Evolutionary conservation across 2,888 invertebrate genomes (phyloP).

Genomic region (Hecatera dysodea): DNA sequence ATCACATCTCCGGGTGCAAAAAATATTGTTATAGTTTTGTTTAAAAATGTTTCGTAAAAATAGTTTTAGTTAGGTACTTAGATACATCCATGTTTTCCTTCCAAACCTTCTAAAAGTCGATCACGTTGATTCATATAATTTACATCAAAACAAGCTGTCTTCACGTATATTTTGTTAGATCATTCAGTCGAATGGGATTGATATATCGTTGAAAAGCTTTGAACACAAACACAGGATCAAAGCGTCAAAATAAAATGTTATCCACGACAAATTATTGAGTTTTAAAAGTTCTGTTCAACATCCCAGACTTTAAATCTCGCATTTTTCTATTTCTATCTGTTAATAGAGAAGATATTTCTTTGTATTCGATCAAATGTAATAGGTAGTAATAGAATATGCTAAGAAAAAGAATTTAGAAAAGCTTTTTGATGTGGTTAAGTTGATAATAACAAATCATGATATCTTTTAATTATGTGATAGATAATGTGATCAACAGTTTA

Average conservation of each 20-base stretch:
- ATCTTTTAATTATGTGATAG: neutral
- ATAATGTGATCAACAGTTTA: slow-evolving; percentile 11
- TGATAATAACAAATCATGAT: slow-evolving; percentile 6
- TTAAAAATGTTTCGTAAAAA: neutral
- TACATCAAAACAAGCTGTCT: slow-evolving; percentile 45
- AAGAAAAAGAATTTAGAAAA: neutral
- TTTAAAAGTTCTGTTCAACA: slow-evolving; percentile 59
- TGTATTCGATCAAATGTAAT: neutral
- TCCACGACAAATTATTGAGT: slow-evolving; percentile 46
- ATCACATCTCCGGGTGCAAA: neutral
- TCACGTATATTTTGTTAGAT: slow-evolving; percentile 54
- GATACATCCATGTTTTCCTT: neutral
- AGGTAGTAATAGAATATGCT: neutral
- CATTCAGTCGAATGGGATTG: slow-evolving; percentile 53
- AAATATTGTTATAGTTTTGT: slow-evolving; percentile 6
- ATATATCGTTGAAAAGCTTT: slow-evolving; percentile 54
- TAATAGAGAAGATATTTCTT: neutral
- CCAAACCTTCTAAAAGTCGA: slow-evolving; percentile 17
- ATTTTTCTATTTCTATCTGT: slow-evolving; percentile 22
- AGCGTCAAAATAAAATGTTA: slow-evolving; percentile 58
- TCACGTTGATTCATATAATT: slow-evolving; percentile 44
- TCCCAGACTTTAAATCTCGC: slow-evolving; percentile 34
- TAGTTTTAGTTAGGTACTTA: neutral
- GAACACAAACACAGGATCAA: slow-evolving; percentile 60
- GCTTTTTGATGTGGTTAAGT: slow-evolving; percentile 11